Evolutionary conservation across 1,140 invertebrate genomes (phyloP).

Genomic region (Asobara japonica): DNA sequence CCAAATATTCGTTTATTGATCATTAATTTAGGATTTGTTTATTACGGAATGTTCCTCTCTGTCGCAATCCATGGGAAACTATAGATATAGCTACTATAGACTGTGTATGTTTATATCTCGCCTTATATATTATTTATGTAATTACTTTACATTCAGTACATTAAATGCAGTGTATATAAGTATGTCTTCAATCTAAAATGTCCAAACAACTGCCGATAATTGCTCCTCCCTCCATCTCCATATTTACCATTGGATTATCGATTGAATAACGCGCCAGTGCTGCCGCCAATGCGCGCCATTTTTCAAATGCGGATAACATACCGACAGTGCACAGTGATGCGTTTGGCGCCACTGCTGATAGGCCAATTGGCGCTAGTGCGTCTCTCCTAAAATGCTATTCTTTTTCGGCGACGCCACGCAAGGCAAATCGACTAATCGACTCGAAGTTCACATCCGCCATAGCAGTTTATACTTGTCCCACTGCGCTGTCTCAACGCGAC

Average conservation of each 20-base stretch:
- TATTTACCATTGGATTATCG: background rate
- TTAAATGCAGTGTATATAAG: too few species aligned
- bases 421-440: constrained; percentile 8
- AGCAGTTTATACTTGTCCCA: constrained; percentile 53
- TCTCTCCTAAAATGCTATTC: background rate
- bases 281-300: background rate
- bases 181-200: too few species aligned
- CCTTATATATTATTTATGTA: too few species aligned
- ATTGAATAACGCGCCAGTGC: background rate
- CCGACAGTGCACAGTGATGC: constrained; percentile 7
- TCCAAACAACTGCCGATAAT: background rate
- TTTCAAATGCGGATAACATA: background rate
- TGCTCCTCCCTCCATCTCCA: background rate
- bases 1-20: too few species aligned
- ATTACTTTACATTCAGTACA: too few species aligned
- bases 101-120: too few species aligned
- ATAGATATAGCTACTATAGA: too few species aligned
- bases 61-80: too few species aligned
- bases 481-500: constrained; percentile 45
- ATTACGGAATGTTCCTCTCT: too few species aligned
- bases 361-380: background rate
- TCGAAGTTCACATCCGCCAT: constrained; percentile 50
- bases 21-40: too few species aligned
- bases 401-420: constrained; percentile 28
- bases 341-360: background rate